These are phyloP conservation scores for Ptychadena robeensis DNA, from an alignment of 2,797 vertebrate species.

Conservation along the genomic window DNA sequence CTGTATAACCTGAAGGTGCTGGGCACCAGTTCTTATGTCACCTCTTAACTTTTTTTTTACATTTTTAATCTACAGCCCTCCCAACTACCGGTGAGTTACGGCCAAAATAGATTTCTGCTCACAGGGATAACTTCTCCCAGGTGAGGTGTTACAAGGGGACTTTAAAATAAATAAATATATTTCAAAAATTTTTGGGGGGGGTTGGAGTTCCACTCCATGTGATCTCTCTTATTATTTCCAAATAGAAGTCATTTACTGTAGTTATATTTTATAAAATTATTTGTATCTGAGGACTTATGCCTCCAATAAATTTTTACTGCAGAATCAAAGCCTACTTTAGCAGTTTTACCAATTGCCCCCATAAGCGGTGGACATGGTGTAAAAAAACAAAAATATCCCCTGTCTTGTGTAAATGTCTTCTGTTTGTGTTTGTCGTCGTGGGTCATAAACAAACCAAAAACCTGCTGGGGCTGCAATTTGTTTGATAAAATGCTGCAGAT, in stretches of 20 bases:
- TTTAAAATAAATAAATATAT: too few species aligned
- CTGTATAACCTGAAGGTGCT: not conserved
- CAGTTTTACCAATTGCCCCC: conserved; percentile 14
- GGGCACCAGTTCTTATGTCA: not conserved
- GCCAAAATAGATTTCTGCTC: not conserved
- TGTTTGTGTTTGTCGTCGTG: not conserved
- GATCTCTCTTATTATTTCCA: too few species aligned
- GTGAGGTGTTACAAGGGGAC: too few species aligned
- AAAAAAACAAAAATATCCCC: not conserved
- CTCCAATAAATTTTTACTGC: not conserved
- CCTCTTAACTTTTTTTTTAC: too few species aligned
- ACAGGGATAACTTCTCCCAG: not conserved
- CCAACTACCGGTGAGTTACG: not conserved
- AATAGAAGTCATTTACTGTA: not conserved
- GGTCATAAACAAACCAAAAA: conserved; percentile 34
- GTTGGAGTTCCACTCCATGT: too few species aligned
- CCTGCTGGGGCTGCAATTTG: conserved; percentile 1
- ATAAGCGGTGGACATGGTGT: conserved; percentile 5
- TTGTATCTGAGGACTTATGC: not conserved
- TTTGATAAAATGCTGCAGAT: conserved; percentile 69
- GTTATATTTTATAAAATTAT: too few species aligned
- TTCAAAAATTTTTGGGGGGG: too few species aligned
- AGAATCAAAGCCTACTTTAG: not conserved
- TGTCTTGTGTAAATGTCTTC: not conserved
- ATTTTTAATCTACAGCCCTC: not conserved